phyloP scores from a whole-genome alignment of 2,797 vertebrate genomes.

The Valencia hispanica region DNA sequence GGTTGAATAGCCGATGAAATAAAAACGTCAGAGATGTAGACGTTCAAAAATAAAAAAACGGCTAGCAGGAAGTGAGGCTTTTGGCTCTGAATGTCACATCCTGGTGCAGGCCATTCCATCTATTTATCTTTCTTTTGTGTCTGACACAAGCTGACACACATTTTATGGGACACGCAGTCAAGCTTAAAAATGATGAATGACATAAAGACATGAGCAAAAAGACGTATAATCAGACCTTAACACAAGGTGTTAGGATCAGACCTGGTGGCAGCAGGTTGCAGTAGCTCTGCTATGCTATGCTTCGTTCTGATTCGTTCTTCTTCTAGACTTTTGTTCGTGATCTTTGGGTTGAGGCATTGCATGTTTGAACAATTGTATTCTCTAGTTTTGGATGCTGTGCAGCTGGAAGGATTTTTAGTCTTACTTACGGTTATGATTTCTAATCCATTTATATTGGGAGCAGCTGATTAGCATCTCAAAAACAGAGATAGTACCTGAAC shows the following conservation, averaged over 20 bases:
- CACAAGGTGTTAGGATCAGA: background rate
- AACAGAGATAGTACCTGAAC: background rate
- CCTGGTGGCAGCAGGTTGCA: background rate
- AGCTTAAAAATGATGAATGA: background rate
- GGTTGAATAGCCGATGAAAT: background rate
- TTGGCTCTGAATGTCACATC: background rate
- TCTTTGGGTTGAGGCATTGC: background rate
- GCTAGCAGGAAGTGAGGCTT: background rate
- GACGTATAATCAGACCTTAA: background rate
- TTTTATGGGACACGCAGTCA: background rate
- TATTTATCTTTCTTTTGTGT: background rate
- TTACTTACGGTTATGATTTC: background rate
- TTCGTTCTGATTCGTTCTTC: too few species aligned
- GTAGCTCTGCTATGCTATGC: background rate
- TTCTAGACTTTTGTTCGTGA: too few species aligned
- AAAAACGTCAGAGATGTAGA: background rate
- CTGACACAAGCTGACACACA: background rate
- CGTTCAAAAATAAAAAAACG: background rate
- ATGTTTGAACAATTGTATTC: background rate
- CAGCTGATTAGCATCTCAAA: slow-evolving; percentile 1
- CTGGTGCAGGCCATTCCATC: background rate
- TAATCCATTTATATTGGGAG: background rate
- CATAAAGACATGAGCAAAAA: background rate
- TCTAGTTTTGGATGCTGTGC: background rate
- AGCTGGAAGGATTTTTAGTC: background rate